Conservation (phyloP, 2,888 invertebrate genomes). For the Gasteruption jaculator region DNA sequence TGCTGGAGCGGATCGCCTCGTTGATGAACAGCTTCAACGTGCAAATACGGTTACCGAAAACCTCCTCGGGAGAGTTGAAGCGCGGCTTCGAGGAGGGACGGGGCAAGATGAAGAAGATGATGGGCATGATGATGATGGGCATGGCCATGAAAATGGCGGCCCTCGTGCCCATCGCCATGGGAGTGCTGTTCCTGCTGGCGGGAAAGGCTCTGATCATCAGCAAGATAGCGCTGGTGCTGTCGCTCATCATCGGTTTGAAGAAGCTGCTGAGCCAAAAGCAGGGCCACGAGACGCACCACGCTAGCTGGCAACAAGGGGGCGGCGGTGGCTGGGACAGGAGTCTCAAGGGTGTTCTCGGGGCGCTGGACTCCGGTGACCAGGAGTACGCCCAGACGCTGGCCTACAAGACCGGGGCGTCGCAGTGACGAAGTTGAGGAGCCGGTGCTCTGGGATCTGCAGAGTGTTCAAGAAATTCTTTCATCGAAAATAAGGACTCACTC, state of each 20-base stretch:
- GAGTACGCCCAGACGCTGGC: constrained; percentile 63
- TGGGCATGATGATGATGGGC: constrained; percentile 89
- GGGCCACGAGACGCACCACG: constrained; percentile 51
- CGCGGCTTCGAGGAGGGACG: constrained; percentile 75
- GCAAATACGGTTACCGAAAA: constrained; percentile 71
- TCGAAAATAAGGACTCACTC: no score
- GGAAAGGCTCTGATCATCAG: constrained; percentile 82
- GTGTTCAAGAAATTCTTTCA: no score
- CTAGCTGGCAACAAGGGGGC: constrained; percentile 40
- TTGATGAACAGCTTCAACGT: constrained; percentile 73
- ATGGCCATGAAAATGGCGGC: constrained; percentile 80
- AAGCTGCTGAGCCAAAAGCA: constrained; percentile 71
- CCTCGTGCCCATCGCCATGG: constrained; percentile 75
- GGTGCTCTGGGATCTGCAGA: no score
- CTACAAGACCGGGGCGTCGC: no score
- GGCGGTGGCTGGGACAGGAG: constrained; percentile 71
- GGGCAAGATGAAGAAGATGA: constrained; percentile 86
- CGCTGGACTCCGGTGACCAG: constrained; percentile 32
- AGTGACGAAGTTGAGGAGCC: no score
- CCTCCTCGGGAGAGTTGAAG: constrained; percentile 65
- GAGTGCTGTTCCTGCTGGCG: constrained; percentile 74
- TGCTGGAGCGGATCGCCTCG: constrained; percentile 67
- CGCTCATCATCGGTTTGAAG: constrained; percentile 78
- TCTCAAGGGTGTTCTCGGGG: constrained; percentile 32
- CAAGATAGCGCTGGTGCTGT: constrained; percentile 74